Evolutionary conservation across 2,888 invertebrate species (phyloP), one percentile per base, ranked within the genome.

Genomic region (Allolobophora icterica): DNA sequence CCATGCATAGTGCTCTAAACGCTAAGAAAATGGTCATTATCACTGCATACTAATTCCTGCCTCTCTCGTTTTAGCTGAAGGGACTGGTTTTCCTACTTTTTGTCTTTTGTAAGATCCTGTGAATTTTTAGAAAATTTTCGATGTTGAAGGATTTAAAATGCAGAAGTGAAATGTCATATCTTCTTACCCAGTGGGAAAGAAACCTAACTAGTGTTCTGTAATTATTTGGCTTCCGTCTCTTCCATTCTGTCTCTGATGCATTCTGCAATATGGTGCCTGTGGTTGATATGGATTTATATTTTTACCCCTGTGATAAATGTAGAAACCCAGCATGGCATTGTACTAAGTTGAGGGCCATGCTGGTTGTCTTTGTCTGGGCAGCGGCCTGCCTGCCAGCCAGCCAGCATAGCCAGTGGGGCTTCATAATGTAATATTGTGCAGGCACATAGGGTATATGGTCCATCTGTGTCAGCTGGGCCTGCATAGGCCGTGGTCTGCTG

Each of bases 361-460:
- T 71, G 71, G 71, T 71, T 71, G 71, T n/a, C 71, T 71, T 71
- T 71, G 71, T 71, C 71, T 71, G 71, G 30, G 11, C 30, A n/a
- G 52, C 24, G 71, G n/a, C 30, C 71, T n/a, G 71, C 71, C 30
- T 71, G 71, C n/a, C n/a, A 5, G 71, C 30, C 30, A n/a, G 71
- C 71, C n/a, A 71, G 71, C 71, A 13, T 71, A 71, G 71, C 71
- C 71, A 71, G 11, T 71, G 30, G 71, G 71, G 71, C 71, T n/a
- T 71, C 71, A 71, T 71, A 71, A 71, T 71, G 71, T 71, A 71
- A 71, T 71, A 71, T 71, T 71, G 71, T 71, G 71, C 71, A 71
- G 71, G 71, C 71, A n/a, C 71, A 71, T 71, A n/a, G 71, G 71
- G 71, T 71, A 71, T 71, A 71, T 71, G n/a, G 13, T 71, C n/a